Conservation (phyloP, 1,140 invertebrate species). For the Telenomus remus region DNA sequence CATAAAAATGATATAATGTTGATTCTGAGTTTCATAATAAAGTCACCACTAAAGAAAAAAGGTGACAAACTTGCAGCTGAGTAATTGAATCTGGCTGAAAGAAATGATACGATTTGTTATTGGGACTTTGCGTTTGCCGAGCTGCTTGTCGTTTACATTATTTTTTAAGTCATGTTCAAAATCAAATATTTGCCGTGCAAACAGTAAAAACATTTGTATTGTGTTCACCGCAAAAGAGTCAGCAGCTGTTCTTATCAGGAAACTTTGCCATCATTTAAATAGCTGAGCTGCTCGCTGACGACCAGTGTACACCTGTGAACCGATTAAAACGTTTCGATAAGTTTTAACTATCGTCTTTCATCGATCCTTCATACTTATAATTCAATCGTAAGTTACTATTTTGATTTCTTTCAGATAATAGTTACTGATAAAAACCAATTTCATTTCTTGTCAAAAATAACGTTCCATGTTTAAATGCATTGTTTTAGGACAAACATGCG, state of each 20-base stretch:
- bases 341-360: constrained; percentile 1
- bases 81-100: no score
- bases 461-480: neutral
- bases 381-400: neutral
- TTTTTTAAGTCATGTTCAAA: constrained; percentile 8
- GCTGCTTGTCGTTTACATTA: no score
- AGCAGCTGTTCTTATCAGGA: constrained; percentile 45
- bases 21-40: no score
- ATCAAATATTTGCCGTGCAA: constrained; percentile 46
- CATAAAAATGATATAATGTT: no score
- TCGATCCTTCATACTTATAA: neutral
- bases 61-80: no score
- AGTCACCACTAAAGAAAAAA: no score
- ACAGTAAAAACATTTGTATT: constrained; percentile 14
- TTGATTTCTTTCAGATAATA: no score
- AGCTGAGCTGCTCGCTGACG: constrained; percentile 15
- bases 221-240: constrained; percentile 14
- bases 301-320: constrained; percentile 39
- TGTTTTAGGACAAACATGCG: constrained; percentile 21
- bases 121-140: no score
- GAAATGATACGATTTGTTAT: no score
- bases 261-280: constrained; percentile 42
- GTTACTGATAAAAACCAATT: no score
- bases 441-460: no score
- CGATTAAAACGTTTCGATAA: constrained; percentile 25